A percentile compares a stretch with the other conserved stretches of the same genome.
Evolutionary conservation across 2,888 invertebrate genomes (phyloP).

Genomic region (Chrysolina haemoptera): DNA sequence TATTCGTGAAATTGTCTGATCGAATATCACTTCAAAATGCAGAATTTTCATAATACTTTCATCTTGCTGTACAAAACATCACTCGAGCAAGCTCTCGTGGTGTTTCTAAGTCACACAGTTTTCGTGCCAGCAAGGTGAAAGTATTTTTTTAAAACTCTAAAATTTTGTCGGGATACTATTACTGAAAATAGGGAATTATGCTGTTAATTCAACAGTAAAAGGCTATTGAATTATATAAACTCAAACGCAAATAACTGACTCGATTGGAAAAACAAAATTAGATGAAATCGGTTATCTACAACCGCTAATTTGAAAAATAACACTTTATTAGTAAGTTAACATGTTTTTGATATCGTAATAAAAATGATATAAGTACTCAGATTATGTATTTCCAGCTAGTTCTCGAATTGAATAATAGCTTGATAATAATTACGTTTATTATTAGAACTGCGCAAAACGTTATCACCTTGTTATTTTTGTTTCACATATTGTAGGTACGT

Average conservation of each 20-base stretch:
- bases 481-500: not conserved
- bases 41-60: no score
- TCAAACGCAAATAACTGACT: not conserved
- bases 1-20: no score
- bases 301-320: not conserved
- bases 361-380: not conserved
- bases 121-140: no score
- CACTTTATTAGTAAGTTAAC: not conserved
- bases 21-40: no score
- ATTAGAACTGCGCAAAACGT: conserved; percentile 9
- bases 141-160: no score
- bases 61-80: no score
- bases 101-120: no score
- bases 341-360: conserved; percentile 1
- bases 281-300: no score
- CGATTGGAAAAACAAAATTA: not conserved
- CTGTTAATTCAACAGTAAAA: not conserved
- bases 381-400: no score
- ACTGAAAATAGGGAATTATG: no score
- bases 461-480: not conserved
- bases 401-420: not conserved
- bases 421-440: not conserved
- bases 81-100: no score
- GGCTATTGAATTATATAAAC: not conserved
- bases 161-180: no score